A percentile compares a stretch with the other conserved stretches of the same genome.
phyloP scores from a whole-genome alignment of 2,888 invertebrate genomes.

The Ormyrus labotus region DNA sequence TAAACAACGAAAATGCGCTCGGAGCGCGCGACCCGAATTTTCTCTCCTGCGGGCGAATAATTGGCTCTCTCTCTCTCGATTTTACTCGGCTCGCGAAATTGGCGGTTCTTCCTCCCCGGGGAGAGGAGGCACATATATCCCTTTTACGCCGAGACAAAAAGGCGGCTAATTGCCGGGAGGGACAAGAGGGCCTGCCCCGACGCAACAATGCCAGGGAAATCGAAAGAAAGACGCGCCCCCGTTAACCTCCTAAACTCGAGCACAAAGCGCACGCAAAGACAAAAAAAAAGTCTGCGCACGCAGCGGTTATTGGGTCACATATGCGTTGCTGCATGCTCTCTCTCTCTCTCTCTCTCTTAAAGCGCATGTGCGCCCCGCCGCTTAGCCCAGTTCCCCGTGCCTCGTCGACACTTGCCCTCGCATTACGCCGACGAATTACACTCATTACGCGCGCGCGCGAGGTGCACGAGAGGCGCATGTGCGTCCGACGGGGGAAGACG shows the following conservation, averaged over 20 bases:
- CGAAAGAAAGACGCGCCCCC: neutral
- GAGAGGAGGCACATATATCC: neutral
- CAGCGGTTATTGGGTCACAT: constrained; percentile 42
- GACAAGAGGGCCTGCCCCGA: neutral
- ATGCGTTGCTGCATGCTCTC: neutral
- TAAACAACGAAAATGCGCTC: no score
- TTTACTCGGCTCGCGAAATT: no score
- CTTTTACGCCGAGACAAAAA: neutral
- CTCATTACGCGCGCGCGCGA: constrained; percentile 20
- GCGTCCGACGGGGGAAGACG: no score
- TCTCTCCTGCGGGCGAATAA: no score
- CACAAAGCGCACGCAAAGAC: neutral
- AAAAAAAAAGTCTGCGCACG: neutral
- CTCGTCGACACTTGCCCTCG: neutral
- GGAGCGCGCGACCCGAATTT: no score
- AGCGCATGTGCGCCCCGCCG: constrained; percentile 2
- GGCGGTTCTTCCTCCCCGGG: no score
- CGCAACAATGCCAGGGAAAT: neutral
- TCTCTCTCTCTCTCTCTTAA: no score
- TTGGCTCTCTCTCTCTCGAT: no score
- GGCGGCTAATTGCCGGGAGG: neutral
- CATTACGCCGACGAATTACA: constrained; percentile 34
- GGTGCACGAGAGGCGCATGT: no score
- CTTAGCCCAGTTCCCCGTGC: constrained; percentile 41
- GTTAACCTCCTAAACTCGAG: constrained; percentile 15